A percentile compares a stretch with the other conserved stretches of the same genome.
These are phyloP conservation scores for Criorhina ranunculi DNA, from an alignment of 2,888 invertebrate genomes.

Conservation along the genomic window DNA sequence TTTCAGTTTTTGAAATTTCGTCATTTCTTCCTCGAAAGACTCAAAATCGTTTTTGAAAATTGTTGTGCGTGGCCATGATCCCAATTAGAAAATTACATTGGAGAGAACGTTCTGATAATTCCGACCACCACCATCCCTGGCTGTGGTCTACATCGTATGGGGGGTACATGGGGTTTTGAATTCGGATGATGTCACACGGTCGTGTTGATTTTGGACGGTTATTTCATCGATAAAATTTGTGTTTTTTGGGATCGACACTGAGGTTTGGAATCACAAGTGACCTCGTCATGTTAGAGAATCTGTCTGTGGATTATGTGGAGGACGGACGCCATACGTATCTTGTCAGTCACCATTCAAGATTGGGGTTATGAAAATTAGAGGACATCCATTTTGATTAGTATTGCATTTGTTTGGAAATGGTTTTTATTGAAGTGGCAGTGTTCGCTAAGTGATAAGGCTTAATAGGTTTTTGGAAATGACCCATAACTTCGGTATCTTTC, in stretches of 20 bases:
- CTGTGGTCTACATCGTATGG: neutral
- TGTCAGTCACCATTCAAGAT: neutral
- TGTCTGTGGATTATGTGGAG: neutral
- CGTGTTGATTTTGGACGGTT: constrained; percentile 35
- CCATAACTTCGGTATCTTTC: too few relatives aligned
- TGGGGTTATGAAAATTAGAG: constrained; percentile 2
- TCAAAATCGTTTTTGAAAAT: too few relatives aligned
- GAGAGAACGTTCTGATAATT: neutral
- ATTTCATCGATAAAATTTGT: constrained; percentile 1
- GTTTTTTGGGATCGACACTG: too few relatives aligned
- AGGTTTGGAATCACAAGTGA: neutral
- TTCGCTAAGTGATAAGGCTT: neutral
- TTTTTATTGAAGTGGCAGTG: neutral
- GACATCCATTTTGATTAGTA: neutral
- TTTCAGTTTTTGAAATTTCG: too few relatives aligned
- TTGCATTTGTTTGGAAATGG: neutral
- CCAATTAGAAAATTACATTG: neutral
- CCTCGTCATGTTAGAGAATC: constrained; percentile 19
- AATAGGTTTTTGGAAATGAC: too few relatives aligned
- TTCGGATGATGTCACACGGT: constrained; percentile 43
- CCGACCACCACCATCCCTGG: constrained; percentile 1
- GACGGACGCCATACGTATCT: constrained; percentile 23
- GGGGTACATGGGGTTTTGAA: neutral
- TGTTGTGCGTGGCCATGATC: too few relatives aligned
- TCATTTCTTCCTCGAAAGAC: too few relatives aligned